phyloP scores from a whole-genome alignment of 2,113 vertebrate genomes.

The Clupea harengus region DNA sequence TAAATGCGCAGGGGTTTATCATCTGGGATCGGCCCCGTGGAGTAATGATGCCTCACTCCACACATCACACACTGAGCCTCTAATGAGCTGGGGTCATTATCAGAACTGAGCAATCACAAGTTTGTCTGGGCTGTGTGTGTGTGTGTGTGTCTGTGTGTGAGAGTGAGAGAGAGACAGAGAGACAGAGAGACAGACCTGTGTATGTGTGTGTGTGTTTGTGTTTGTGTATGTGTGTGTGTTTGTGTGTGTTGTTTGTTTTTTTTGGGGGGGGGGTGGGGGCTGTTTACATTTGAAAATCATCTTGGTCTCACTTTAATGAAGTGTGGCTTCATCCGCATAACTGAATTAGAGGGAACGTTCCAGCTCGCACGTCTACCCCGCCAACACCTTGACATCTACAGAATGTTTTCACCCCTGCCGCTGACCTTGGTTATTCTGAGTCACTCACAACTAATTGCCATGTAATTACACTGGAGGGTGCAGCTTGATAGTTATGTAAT shows the following conservation, averaged over 20 bases:
- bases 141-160: conserved; percentile 9
- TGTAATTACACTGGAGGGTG: conserved; percentile 11
- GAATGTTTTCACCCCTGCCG: neutral
- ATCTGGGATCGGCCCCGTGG: no score
- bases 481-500: neutral
- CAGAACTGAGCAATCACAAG: neutral
- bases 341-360: neutral
- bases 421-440: neutral
- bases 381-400: neutral
- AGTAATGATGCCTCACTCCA: neutral
- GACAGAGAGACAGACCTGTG: neutral
- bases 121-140: neutral
- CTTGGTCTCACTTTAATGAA: neutral
- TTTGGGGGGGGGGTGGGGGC: neutral
- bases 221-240: neutral
- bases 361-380: neutral
- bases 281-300: neutral
- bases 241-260: no score
- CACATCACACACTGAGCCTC: neutral
- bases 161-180: neutral
- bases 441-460: neutral
- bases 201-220: neutral
- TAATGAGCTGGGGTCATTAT: neutral
- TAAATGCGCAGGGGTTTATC: no score
- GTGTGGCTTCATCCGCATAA: neutral